Base-by-base conservation (phyloP, 1,140 invertebrate species). In the Trachelipus rathkii region DNA sequence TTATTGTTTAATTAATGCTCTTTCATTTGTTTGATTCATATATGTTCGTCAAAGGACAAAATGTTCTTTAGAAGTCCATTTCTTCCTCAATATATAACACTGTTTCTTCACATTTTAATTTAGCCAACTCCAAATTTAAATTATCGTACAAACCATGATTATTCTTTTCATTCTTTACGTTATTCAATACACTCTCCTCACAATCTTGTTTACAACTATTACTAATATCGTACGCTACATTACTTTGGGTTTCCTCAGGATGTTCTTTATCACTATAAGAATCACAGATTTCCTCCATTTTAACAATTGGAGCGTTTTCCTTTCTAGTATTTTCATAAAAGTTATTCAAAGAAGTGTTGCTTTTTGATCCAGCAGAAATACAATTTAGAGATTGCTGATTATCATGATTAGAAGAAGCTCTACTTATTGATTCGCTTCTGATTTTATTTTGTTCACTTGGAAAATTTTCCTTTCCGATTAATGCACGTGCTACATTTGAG, bases 251-350 rank as follows among this genome's bases (percentile, higher is more conserved):
- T 60, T 60, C 50, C 50, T 60, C 50, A 13, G 50, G 50, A 60
- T 60, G 19, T 8, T 60, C 50, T 19, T 60, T 60, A 60, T 60
- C 50, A 8, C 50, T 60, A 15, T 15, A 19, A 13, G 19, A 15
- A 60, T 60, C 50, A 60, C 50, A 60, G 50, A 60, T 60, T 60
- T 60, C 50, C 50, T 60, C 50, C 50, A 60, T 60, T 60, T 60
- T 60, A 19, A 60, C 50, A 19, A 60, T 13, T 15, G 50, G n/a
- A 60, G 50, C 50, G 19, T 60, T 60, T n/a, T 60, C 50, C 19
- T 15, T 19, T 15, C 8, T 60, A 19, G 11, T n/a, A n/a, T 60
- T 15, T 60, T 60, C 50, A 8, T 60, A 60, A 19, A 15, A 60
- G n/a, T 60, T 15, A 60, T 33, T n/a, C 33, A 33, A 33, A 33